Percentiles rank a stretch among this genome's conserved stretches.
Evolutionary conservation across 2,113 vertebrate genomes (phyloP).

Genomic region (Odontophorus gujanensis): DNA sequence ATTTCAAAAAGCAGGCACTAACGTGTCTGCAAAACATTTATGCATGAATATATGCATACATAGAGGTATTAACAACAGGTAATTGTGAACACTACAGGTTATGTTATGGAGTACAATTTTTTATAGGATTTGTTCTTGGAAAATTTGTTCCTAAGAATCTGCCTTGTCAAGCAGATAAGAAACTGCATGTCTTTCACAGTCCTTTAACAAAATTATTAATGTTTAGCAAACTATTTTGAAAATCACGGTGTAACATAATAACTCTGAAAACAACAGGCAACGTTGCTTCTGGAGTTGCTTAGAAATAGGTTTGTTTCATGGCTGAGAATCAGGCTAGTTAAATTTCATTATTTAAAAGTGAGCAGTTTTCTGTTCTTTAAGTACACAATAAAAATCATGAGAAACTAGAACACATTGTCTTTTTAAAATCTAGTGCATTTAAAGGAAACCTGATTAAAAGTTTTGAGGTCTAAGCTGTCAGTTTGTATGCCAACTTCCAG

Average conservation of each 20-base stretch:
- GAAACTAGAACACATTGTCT: not conserved
- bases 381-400: not conserved
- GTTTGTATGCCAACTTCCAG: conserved; percentile 38
- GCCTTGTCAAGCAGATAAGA: not conserved
- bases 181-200: not conserved
- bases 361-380: not conserved
- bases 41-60: not conserved
- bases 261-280: conserved; percentile 8
- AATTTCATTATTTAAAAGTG: conserved; percentile 33
- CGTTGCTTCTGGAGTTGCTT: not conserved
- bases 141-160: conserved; percentile 1
- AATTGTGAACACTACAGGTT: not conserved
- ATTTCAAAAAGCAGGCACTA: conserved; percentile 28
- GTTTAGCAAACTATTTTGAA: conserved; percentile 3
- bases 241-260: not conserved
- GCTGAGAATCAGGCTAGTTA: conserved; percentile 26
- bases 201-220: not conserved
- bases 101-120: not conserved
- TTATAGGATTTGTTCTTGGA: conserved; percentile 1
- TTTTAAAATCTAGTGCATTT: conserved; percentile 23
- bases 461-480: conserved; percentile 42
- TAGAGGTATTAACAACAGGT: not conserved
- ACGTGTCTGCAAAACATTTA: not conserved
- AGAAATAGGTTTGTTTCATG: not conserved
- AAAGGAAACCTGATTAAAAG: conserved; percentile 46